These are phyloP conservation scores for Ptyas mucosa DNA, from an alignment of 2,113 vertebrate species.

Conservation along the genomic window DNA sequence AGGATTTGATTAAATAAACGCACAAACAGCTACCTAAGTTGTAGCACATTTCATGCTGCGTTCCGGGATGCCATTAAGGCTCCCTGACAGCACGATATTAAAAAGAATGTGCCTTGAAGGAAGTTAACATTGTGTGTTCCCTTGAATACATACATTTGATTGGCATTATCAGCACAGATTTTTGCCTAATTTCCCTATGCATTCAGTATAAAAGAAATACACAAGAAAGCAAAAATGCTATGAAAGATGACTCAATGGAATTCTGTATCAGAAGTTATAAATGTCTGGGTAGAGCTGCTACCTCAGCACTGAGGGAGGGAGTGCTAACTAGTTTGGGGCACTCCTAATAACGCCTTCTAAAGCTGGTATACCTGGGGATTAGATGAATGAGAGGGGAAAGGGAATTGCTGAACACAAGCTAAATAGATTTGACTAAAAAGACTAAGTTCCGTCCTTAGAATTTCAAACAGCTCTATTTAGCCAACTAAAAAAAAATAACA, in stretches of 20 bases:
- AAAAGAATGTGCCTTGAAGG: neutral
- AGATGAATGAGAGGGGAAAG: slow-evolving; percentile 14
- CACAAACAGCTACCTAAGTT: neutral
- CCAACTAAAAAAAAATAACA: slow-evolving; percentile 1
- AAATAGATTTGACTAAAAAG: slow-evolving; percentile 17
- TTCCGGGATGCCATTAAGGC: neutral
- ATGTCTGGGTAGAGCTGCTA: slow-evolving; percentile 8
- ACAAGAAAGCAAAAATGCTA: neutral
- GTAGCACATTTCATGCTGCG: neutral
- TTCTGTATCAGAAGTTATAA: neutral
- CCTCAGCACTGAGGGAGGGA: neutral
- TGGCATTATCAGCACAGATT: neutral
- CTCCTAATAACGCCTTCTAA: slow-evolving; percentile 11
- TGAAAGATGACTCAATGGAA: neutral
- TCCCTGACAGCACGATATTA: neutral
- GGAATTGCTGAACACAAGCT: slow-evolving; percentile 4
- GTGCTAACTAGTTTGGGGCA: neutral
- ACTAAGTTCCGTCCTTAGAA: neutral
- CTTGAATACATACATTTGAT: neutral
- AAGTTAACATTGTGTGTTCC: neutral
- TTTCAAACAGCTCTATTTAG: slow-evolving; percentile 16
- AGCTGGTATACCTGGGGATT: slow-evolving; percentile 10
- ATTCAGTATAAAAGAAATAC: slow-evolving; percentile 14
- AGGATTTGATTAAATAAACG: neutral
- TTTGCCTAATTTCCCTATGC: slow-evolving; percentile 11